phyloP scores from a whole-genome alignment of 2,113 vertebrate genomes.

The Amphiprion ocellaris region DNA sequence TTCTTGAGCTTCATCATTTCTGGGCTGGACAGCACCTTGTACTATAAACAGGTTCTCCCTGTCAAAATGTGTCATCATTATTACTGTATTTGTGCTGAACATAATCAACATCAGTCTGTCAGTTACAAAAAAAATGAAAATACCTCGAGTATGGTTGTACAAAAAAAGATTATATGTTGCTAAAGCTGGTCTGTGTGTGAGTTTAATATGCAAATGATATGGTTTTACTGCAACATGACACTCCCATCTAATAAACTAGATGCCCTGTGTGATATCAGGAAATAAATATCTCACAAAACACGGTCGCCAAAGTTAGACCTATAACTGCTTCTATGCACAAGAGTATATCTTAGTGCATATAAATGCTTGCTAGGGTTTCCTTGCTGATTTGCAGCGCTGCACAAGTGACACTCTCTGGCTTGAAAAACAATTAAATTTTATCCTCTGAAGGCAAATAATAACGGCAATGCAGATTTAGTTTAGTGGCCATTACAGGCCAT shows the following conservation, averaged over 20 bases:
- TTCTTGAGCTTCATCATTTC: not conserved
- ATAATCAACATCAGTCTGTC: not conserved
- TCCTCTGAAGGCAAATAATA: conserved; percentile 85
- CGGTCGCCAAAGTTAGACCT: too few species aligned
- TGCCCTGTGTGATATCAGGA: too few species aligned
- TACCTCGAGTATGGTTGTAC: too few species aligned
- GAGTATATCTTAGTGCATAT: not conserved
- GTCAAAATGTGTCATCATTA: not conserved
- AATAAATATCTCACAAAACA: too few species aligned
- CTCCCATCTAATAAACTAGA: too few species aligned
- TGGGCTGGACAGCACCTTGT: not conserved
- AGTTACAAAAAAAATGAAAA: too few species aligned
- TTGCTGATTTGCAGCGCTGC: not conserved
- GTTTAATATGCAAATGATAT: too few species aligned
- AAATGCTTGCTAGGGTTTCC: not conserved
- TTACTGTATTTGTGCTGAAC: not conserved
- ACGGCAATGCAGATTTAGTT: conserved; percentile 90
- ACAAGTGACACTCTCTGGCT: not conserved
- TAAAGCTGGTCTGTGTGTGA: too few species aligned
- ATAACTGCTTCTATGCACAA: too few species aligned
- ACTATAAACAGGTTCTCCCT: not conserved
- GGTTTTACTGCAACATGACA: too few species aligned
- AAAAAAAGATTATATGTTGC: too few species aligned
- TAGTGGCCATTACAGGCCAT: conserved; percentile 87
- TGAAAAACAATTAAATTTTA: conserved; percentile 80